These are phyloP conservation scores for Heteromormyrus szaboi DNA, from an alignment of 2,797 vertebrate genomes.

Conservation along the genomic window DNA sequence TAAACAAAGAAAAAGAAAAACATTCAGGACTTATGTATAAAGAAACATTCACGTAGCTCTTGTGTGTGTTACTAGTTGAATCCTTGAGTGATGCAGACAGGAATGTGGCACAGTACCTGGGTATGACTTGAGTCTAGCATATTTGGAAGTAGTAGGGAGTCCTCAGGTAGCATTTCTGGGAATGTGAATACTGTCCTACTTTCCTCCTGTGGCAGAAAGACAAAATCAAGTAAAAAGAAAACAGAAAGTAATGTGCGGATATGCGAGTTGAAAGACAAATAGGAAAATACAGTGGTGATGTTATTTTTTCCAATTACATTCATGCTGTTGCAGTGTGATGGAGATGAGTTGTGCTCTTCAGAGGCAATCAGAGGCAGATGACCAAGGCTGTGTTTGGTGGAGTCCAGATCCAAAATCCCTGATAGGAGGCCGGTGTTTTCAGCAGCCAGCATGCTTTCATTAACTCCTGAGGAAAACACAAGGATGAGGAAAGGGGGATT, in stretches of 20 bases:
- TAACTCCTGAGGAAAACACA: neutral
- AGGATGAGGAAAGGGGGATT: neutral
- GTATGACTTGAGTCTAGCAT: neutral
- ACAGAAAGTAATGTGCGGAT: neutral
- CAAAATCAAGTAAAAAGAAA: conserved; percentile 11
- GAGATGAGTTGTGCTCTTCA: neutral
- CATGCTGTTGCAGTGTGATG: neutral
- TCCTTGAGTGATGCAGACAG: neutral
- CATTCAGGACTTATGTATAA: neutral
- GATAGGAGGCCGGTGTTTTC: conserved; percentile 33
- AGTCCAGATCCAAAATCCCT: conserved; percentile 29
- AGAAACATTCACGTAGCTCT: neutral
- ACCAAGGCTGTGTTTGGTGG: neutral
- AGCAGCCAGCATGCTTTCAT: conserved; percentile 21
- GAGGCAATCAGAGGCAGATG: neutral
- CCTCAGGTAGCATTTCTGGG: conserved; percentile 54
- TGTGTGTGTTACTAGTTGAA: neutral
- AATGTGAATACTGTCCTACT: conserved; percentile 29
- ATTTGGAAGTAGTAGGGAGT: neutral
- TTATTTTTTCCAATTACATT: conserved; percentile 25
- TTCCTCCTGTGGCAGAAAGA: conserved; percentile 36
- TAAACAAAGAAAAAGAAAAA: neutral
- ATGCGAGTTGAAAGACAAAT: neutral
- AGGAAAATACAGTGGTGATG: neutral
- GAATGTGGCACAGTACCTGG: neutral